A percentile compares a stretch with the other conserved stretches of the same genome.
phyloP scores from a whole-genome alignment of 2,113 vertebrate genomes.

The Thunnus maccoyii region DNA sequence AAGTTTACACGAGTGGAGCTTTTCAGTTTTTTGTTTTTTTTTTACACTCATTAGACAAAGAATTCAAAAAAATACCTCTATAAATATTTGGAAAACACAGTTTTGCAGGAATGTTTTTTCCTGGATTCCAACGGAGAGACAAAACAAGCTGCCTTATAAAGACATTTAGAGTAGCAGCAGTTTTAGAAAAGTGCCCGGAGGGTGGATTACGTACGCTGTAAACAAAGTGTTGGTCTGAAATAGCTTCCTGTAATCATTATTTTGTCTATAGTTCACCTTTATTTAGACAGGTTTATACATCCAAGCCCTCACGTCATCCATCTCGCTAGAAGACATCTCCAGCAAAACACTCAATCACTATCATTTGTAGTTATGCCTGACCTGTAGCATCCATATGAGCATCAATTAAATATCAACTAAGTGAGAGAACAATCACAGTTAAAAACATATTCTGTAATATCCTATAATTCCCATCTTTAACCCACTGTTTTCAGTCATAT shows the following conservation, averaged over 20 bases:
- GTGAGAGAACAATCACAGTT: not conserved
- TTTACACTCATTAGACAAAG: not conserved
- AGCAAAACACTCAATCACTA: not conserved
- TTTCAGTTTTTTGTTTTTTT: constrained; percentile 42
- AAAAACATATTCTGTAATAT: not conserved
- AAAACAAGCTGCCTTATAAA: constrained; percentile 81
- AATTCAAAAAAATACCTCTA: constrained; percentile 35
- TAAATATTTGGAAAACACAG: constrained; percentile 66
- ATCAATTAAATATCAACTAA: constrained; percentile 1
- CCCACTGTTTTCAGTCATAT: constrained; percentile 16
- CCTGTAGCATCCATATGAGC: not conserved
- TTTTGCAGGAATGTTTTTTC: constrained; percentile 51
- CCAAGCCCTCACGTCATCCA: not conserved
- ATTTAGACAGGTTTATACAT: not conserved
- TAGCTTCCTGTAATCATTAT: not conserved
- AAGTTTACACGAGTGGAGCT: not conserved
- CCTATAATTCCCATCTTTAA: not conserved
- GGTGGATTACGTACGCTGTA: not conserved
- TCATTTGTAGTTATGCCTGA: not conserved
- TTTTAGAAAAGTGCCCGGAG: constrained; percentile 5
- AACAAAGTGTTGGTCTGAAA: not conserved
- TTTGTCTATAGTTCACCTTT: not conserved
- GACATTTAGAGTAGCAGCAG: constrained; percentile 44
- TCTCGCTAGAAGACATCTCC: not conserved
- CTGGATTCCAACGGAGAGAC: constrained; percentile 60